Evolutionary conservation across 2,888 invertebrate species (phyloP), one percentile per base, ranked within the genome.

Genomic region (Lochmaea crataegi): DNA sequence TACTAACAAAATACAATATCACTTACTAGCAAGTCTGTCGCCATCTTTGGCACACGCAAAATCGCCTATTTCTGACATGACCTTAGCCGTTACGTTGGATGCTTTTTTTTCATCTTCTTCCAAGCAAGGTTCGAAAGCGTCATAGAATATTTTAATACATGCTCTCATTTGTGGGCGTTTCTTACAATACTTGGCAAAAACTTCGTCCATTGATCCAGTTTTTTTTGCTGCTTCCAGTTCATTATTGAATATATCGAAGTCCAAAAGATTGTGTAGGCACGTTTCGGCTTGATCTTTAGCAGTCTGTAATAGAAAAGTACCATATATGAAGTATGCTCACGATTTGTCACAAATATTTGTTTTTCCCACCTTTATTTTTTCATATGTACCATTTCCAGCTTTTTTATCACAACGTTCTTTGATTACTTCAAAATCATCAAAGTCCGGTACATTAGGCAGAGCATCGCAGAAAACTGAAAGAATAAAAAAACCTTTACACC

Each of bases 231-330:
- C 82, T 60, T 89, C 88, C 73, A 90, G 87, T 79, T 90, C 89
- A 4, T 87, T 82, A 76, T 92, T 88, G 56, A 94, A 84, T 14
- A 86, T 84, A 0, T 88, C 89, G 38, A 83, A 73, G 82, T 94
- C 89, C 0, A 94, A 88, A 18, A 94, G 86, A 0, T 83, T 84
- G 72, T 88, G 85, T 0, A 93, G 77, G 81, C 95, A 95, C 0
- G 87, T 84, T 66, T 85, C 83, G 0, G 93, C 84, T 0, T 84
- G 84, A 0, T 84, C 84, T 45, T 83, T 72, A 2, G 78, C 79
- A 51, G 60, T 68, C 81, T 82, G 60, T 16, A 64, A 70, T 7
- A 16, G 12, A 32, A 45, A 56, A 26, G 14, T 22, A 16, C 42
- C 16, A 2, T 38, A 38, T 38, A 7, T 9, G 9, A 38, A 38